phyloP scores from a whole-genome alignment of 2,797 vertebrate species.

The Chaetodon trifasciatus region DNA sequence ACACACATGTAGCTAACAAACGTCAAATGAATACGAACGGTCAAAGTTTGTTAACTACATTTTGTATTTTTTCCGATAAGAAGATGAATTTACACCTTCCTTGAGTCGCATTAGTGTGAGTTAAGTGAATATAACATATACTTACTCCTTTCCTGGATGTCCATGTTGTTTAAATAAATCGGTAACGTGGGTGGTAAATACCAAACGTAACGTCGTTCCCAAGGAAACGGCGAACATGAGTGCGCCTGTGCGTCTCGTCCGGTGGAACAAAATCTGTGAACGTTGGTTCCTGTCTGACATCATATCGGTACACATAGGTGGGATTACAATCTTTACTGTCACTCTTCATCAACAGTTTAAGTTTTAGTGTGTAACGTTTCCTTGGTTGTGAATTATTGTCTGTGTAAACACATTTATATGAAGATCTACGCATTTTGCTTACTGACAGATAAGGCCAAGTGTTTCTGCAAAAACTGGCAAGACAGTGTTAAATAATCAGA shows the following conservation, averaged over 20 bases:
- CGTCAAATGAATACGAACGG: not conserved
- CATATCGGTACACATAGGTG: not conserved
- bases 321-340: no score
- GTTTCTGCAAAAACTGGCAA: not conserved
- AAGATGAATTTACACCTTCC: fast-evolving
- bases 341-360: not conserved
- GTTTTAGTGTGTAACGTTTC: not conserved
- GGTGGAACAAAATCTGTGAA: slow-evolving; percentile 1
- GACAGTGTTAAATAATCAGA: not conserved
- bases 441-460: not conserved
- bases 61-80: not conserved
- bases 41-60: not conserved
- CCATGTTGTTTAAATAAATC: slow-evolving; percentile 66
- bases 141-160: slow-evolving; percentile 76
- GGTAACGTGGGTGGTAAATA: not conserved
- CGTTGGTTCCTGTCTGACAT: slow-evolving; percentile 41
- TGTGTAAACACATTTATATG: not conserved
- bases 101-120: fast-evolving
- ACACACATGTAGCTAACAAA: not conserved
- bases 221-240: slow-evolving; percentile 77
- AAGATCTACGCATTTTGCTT: not conserved
- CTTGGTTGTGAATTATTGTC: not conserved
- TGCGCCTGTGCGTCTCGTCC: slow-evolving; percentile 38
- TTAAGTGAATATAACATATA: not conserved
- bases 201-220: slow-evolving; percentile 65